phyloP scores from a whole-genome alignment of 1,140 invertebrate genomes.

The Aphelinus certus region DNA sequence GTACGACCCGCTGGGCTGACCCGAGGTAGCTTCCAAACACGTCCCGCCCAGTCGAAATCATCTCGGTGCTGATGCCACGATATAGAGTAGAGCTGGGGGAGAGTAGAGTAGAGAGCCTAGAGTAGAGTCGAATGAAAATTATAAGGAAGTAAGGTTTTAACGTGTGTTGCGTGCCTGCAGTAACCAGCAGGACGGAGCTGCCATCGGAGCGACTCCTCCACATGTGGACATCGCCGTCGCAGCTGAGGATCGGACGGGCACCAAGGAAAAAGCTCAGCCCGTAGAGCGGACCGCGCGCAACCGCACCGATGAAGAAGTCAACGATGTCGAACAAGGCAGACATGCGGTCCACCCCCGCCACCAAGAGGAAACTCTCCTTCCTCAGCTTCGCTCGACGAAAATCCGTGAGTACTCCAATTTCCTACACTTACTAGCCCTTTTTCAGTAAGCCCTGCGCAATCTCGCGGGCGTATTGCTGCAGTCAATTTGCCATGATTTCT shows the following conservation, averaged over 20 bases:
- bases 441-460: too few species aligned
- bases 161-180: constrained; percentile 13
- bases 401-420: constrained; percentile 50
- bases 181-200: constrained; percentile 62
- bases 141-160: too few species aligned
- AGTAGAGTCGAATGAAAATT: too few species aligned
- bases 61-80: too few species aligned
- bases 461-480: too few species aligned
- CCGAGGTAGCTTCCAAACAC: too few species aligned
- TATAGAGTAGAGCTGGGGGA: too few species aligned
- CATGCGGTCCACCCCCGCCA: constrained; percentile 43
- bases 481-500: too few species aligned
- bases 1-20: too few species aligned
- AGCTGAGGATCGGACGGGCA: constrained; percentile 65
- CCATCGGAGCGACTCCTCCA: constrained; percentile 61
- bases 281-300: constrained; percentile 41
- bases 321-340: constrained; percentile 45
- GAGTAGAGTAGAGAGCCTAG: too few species aligned
- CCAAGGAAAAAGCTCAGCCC: constrained; percentile 64
- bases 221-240: constrained; percentile 66
- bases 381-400: constrained; percentile 59
- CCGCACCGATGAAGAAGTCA: constrained; percentile 38
- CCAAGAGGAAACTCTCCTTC: constrained; percentile 62
- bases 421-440: neutral
- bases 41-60: too few species aligned